Percentiles rank a stretch among this genome's conserved stretches.
Evolutionary conservation across 2,113 vertebrate species (phyloP).

Genomic region (Mirounga angustirostris): DNA sequence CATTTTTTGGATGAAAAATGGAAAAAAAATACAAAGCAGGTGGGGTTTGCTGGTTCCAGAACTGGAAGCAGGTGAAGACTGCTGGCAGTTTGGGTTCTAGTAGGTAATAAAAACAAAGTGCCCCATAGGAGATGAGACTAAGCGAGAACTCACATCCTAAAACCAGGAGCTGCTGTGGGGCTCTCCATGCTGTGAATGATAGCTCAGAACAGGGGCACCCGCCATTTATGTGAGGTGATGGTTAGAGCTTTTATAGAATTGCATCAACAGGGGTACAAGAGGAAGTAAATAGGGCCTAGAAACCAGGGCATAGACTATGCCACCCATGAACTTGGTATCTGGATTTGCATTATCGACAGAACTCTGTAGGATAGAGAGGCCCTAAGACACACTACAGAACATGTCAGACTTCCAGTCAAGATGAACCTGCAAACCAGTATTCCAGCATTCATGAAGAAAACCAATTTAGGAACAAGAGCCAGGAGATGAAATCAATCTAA

Average conservation of each 20-base stretch:
- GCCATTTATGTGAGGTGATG: background rate
- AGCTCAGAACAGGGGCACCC: background rate
- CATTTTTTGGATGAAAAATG: background rate
- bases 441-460: background rate
- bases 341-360: background rate
- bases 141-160: background rate
- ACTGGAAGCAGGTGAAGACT: background rate
- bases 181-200: background rate
- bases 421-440: background rate
- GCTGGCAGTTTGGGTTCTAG: background rate
- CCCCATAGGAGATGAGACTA: background rate
- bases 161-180: too few species aligned
- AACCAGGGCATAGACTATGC: background rate
- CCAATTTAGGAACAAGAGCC: background rate
- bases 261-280: background rate
- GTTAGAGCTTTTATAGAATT: background rate
- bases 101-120: background rate
- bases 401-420: background rate
- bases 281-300: background rate
- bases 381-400: background rate
- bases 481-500: background rate
- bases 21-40: background rate
- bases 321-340: background rate
- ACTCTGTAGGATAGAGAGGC: background rate
- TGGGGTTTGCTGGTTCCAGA: background rate